These are phyloP conservation scores for Mayetiola destructor DNA, from an alignment of 2,888 invertebrate species.

Conservation along the genomic window DNA sequence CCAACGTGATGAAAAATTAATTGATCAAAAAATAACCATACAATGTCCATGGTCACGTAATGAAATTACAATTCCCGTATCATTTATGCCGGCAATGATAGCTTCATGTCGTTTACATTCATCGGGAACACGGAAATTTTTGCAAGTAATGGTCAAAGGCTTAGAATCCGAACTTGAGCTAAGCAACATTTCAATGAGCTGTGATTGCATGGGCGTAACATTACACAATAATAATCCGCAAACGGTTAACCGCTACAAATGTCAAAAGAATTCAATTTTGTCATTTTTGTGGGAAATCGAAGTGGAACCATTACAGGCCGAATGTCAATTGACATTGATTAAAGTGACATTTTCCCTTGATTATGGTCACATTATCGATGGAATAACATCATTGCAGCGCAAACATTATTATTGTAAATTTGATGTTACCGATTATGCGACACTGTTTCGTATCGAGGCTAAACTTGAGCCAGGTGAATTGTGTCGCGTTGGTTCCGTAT, in stretches of 20 bases:
- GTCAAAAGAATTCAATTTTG: slow-evolving; percentile 58
- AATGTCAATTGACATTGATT: slow-evolving; percentile 41
- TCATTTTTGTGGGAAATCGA: slow-evolving; percentile 75
- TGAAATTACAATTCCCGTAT: slow-evolving; percentile 56
- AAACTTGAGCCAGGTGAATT: slow-evolving; percentile 69
- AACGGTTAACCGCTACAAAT: slow-evolving; percentile 44
- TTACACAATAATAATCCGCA: slow-evolving; percentile 53
- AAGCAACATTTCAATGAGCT: slow-evolving; percentile 39
- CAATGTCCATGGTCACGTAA: slow-evolving; percentile 66
- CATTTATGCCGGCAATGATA: slow-evolving; percentile 71
- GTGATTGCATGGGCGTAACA: slow-evolving; percentile 44
- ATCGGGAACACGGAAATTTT: slow-evolving; percentile 66
- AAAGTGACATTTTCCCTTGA: slow-evolving; percentile 49
- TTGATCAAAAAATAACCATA: slow-evolving; percentile 65
- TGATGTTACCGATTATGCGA: slow-evolving; percentile 69
- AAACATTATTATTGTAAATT: slow-evolving; percentile 52
- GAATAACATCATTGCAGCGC: slow-evolving; percentile 27
- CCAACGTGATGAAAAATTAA: slow-evolving; percentile 49
- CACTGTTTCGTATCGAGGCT: slow-evolving; percentile 59
- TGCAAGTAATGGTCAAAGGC: slow-evolving; percentile 61
- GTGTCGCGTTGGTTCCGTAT: slow-evolving; percentile 77
- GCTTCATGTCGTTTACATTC: slow-evolving; percentile 72
- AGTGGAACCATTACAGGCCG: slow-evolving; percentile 45
- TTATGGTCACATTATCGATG: slow-evolving; percentile 35
- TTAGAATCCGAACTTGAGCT: slow-evolving; percentile 38